A percentile compares a stretch with the other conserved stretches of the same genome.
phyloP scores from a whole-genome alignment of 2,797 vertebrate species.

The Loris lydekkerianus region DNA sequence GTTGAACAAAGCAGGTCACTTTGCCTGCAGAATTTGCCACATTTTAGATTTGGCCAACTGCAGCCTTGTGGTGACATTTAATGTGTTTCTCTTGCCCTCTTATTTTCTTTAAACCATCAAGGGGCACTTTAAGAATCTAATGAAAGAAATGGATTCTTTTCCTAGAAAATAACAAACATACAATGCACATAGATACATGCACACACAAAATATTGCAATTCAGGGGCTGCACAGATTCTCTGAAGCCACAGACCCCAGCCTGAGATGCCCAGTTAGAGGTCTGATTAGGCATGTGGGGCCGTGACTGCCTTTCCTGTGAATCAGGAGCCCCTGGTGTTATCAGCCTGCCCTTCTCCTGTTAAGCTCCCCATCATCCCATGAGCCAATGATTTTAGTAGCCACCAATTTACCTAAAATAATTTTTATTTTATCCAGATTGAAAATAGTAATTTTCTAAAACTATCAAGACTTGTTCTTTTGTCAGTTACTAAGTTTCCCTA shows the following conservation, averaged over 20 bases:
- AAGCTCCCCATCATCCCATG: neutral
- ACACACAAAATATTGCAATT: neutral
- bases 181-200: neutral
- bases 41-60: neutral
- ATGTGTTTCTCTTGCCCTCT: neutral
- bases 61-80: neutral
- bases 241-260: neutral
- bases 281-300: neutral
- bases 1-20: neutral
- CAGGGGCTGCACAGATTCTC: neutral
- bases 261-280: neutral
- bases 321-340: neutral
- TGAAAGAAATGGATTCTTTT: neutral
- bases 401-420: neutral
- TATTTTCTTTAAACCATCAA: neutral
- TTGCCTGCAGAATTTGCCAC: neutral
- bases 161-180: neutral
- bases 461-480: neutral
- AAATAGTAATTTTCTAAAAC: slow-evolving; percentile 30
- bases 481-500: neutral
- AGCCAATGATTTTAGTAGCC: neutral
- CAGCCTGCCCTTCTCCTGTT: neutral
- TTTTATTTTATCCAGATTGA: neutral
- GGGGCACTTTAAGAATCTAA: neutral
- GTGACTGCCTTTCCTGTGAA: neutral